phyloP scores from a whole-genome alignment of 2,113 vertebrate species.

The Ploceus nigricollis region DNA sequence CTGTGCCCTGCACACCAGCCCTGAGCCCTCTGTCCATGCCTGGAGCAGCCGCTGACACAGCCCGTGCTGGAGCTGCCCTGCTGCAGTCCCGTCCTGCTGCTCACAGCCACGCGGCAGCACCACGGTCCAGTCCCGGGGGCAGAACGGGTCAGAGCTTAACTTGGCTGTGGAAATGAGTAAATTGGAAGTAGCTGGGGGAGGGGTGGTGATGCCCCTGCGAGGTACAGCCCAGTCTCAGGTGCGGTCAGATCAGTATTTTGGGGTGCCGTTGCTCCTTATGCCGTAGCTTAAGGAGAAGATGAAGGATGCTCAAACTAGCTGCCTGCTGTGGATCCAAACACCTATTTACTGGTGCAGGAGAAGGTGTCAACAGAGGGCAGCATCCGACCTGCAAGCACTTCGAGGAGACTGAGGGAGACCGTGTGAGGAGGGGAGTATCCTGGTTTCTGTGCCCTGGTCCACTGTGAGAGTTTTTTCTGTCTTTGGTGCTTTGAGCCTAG shows the following conservation, averaged over 20 bases:
- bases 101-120: not conserved
- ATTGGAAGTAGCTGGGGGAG: fast-evolving
- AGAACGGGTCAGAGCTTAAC: not conserved
- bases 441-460: fast-evolving
- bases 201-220: fast-evolving
- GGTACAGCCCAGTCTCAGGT: not conserved
- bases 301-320: fast-evolving
- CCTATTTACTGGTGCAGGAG: fast-evolving
- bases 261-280: fast-evolving
- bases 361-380: not conserved
- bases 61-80: not conserved
- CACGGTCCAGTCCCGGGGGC: fast-evolving
- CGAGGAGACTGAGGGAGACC: fast-evolving
- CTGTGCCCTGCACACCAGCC: fast-evolving
- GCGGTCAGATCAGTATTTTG: fast-evolving
- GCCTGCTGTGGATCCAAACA: fast-evolving
- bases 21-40: not conserved
- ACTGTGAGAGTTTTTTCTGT: not conserved
- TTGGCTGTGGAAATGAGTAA: fast-evolving
- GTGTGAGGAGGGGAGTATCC: fast-evolving
- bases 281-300: fast-evolving
- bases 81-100: not conserved
- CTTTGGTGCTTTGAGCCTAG: not conserved
- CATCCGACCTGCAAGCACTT: fast-evolving
- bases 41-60: not conserved